Evolutionary conservation across 2,888 invertebrate species (phyloP), one percentile per base, ranked within the genome.

Genomic region (Portevinia maculata): DNA sequence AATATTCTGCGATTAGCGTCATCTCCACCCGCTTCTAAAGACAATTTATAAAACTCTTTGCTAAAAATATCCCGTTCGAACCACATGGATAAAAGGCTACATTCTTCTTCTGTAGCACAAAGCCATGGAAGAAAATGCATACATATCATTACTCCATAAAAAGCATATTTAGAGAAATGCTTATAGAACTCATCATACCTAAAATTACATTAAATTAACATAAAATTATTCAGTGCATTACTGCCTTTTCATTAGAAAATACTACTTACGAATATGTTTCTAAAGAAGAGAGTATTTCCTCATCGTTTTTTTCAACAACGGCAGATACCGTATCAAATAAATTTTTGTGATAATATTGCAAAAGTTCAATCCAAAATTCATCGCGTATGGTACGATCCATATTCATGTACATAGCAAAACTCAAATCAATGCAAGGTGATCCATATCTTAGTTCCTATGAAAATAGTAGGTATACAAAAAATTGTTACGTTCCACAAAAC

Each of bases 351-450:
- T 91, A 90, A 9, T 81, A 76, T 7, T 85, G 79, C 17, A 90
- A 44, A 17, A 90, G 60, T 3, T 86, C 81, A 32, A 86, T 84
- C 86, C 88, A 90, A 21, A 87, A 71, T 1, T 81, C 84, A 0
- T 79, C 81, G 0, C 89, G 88, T 5, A 86, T 78, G 1, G 84
- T 79, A 3, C 81, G 79, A 0, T 87, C 84, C 32, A 88, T 87
- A 70, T 90, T 91, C 85, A 90, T 88, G 75, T 88, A 90, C 87
- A 90, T 86, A 19, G 87, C 88, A 83, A 89, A 91, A 39, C 88
- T 87, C 19, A 90, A 81, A 73, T 91, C 90, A 28, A 90, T 84
- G n/a, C 86, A 87, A 2, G 87, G 88, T 28, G 88, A 87, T 41
- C 89, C 88, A 74, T 86, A 90, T 13, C 91, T 88, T 15, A 89